A percentile compares a stretch with the other conserved stretches of the same genome.
Evolutionary conservation across 37 sponge, comb jelly and placozoan species (phyloP).

Genomic region (Halisarca cf. caerulea): DNA sequence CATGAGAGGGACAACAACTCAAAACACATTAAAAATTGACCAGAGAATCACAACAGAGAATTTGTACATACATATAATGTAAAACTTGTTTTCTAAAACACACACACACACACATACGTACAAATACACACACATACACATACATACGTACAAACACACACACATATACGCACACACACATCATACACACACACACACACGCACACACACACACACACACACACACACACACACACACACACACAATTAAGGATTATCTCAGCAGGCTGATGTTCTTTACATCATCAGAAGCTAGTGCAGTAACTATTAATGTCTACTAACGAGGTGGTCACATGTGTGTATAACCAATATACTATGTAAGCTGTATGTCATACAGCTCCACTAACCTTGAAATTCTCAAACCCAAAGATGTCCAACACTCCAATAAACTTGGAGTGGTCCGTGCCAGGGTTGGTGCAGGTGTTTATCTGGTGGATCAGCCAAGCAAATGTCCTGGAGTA

Average conservation of each 20-base stretch:
- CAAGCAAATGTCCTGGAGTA: conserved; percentile 92
- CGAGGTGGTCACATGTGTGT: not conserved
- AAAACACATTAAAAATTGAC: not conserved
- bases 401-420: conserved; percentile 95
- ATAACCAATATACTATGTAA: not conserved
- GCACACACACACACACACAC: too few species aligned
- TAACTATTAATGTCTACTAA: not conserved
- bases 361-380: too few species aligned
- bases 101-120: too few species aligned
- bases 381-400: conserved; percentile 86
- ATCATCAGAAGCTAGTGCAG: not conserved
- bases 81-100: too few species aligned
- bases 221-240: too few species aligned
- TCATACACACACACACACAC: too few species aligned
- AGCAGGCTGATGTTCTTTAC: too few species aligned
- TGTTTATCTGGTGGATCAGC: conserved; percentile 91
- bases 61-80: not conserved
- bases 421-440: conserved; percentile 83
- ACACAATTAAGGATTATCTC: too few species aligned
- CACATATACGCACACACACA: not conserved
- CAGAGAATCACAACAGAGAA: not conserved
- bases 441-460: conserved; percentile 85
- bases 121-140: not conserved
- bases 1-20: not conserved
- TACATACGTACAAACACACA: not conserved